Percentiles rank a stretch among this genome's conserved stretches.
phyloP scores from a whole-genome alignment of 2,113 vertebrate species.

The Meles meles region DNA sequence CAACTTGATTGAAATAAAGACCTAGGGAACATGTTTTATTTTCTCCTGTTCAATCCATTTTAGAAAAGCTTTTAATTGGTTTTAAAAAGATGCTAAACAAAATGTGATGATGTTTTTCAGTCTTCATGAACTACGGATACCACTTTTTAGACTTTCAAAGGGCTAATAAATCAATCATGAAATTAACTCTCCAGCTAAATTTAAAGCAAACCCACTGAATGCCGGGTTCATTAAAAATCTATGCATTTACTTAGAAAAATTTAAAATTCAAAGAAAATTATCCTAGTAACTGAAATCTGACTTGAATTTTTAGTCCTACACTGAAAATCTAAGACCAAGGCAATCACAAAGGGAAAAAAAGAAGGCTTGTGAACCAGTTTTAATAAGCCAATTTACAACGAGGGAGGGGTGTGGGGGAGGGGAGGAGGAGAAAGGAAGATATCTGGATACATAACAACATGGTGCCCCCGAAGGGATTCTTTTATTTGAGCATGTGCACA shows the following conservation, averaged over 20 bases:
- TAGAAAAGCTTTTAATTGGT: conserved; percentile 84
- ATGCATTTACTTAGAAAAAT: conserved; percentile 73
- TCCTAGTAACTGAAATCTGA: conserved; percentile 73
- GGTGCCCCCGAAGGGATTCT: conserved; percentile 66
- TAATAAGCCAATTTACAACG: conserved; percentile 62
- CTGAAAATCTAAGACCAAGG: conserved; percentile 56
- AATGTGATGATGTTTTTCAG: conserved; percentile 76
- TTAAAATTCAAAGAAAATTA: conserved; percentile 77
- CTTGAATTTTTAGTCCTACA: conserved; percentile 75
- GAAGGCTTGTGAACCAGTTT: conserved; percentile 74
- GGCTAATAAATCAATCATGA: conserved; percentile 74
- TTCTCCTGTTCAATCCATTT: conserved; percentile 81
- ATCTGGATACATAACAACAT: conserved; percentile 73
- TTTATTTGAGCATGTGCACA: conserved; percentile 59
- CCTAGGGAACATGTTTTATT: conserved; percentile 82
- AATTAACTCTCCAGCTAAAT: conserved; percentile 70
- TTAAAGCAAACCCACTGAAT: conserved; percentile 72
- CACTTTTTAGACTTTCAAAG: conserved; percentile 72
- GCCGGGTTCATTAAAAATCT: conserved; percentile 71
- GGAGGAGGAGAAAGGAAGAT: conserved; percentile 16
- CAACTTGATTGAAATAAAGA: conserved; percentile 83
- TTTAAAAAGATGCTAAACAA: conserved; percentile 81
- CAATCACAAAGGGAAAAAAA: conserved; percentile 52
- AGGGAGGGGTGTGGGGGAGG: conserved; percentile 42
- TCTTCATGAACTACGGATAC: conserved; percentile 70